Evolutionary conservation across 2,797 vertebrate species (phyloP).

Genomic region (Spinus olivaceus): DNA sequence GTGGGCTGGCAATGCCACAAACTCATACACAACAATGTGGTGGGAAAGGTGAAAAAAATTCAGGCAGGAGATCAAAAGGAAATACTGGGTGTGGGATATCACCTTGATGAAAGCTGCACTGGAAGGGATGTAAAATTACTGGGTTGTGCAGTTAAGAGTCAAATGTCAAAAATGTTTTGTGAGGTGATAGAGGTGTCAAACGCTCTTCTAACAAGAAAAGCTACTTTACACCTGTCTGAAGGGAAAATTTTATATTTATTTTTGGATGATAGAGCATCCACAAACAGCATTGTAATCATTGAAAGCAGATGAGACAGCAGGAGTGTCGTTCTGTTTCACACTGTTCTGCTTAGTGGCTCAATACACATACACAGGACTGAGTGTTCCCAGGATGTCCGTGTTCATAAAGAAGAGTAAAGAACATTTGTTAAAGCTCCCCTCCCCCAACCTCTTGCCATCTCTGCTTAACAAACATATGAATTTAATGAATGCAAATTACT

Average conservation of each 20-base stretch:
- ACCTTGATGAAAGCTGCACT: background rate
- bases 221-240: background rate
- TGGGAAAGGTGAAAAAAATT: background rate
- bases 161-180: background rate
- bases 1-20: background rate
- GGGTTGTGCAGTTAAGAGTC: background rate
- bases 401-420: background rate
- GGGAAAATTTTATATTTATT: background rate
- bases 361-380: background rate
- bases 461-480: constrained; percentile 16
- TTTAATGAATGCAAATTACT: constrained; percentile 36
- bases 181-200: background rate
- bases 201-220: background rate
- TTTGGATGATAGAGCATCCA: background rate
- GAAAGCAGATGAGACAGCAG: background rate
- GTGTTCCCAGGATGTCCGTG: background rate
- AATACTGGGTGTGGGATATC: background rate
- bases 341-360: background rate
- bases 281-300: background rate
- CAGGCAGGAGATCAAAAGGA: background rate
- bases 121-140: background rate
- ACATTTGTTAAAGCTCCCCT: background rate
- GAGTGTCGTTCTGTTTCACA: background rate
- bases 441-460: background rate
- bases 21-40: background rate